These are phyloP conservation scores for Stratiomys singularior DNA, from an alignment of 2,888 invertebrate species.

Conservation along the genomic window DNA sequence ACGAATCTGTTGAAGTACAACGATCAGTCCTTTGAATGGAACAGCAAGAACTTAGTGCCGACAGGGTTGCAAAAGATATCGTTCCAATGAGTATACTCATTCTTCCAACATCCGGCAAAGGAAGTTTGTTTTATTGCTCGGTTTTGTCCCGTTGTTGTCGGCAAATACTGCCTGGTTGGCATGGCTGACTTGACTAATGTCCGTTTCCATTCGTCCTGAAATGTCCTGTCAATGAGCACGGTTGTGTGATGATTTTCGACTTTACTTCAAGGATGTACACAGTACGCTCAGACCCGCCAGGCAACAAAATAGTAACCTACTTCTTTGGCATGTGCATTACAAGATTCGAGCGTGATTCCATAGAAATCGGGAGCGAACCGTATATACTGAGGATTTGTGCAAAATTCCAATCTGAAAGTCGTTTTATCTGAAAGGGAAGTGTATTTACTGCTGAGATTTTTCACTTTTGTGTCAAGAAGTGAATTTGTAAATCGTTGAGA, in stretches of 20 bases:
- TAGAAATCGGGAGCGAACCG: neutral
- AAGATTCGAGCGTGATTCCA: slow-evolving; percentile 18
- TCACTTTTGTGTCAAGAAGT: slow-evolving; percentile 32
- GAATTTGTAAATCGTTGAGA: slow-evolving; percentile 9
- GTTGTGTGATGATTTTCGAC: slow-evolving; percentile 8
- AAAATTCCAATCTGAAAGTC: slow-evolving; percentile 33
- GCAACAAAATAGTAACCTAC: slow-evolving; percentile 13
- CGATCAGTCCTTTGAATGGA: slow-evolving; percentile 4
- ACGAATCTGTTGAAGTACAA: neutral
- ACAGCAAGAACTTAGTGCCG: neutral
- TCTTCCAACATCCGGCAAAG: neutral
- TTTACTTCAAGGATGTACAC: neutral
- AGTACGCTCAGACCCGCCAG: neutral
- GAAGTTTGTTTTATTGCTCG: slow-evolving; percentile 17
- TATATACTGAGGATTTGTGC: slow-evolving; percentile 26
- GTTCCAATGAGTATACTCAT: neutral
- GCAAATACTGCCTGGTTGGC: neutral
- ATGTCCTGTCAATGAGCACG: slow-evolving; percentile 17
- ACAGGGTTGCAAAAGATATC: neutral
- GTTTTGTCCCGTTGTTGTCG: neutral
- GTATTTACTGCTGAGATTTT: slow-evolving; percentile 31
- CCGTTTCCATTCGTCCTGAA: slow-evolving; percentile 26
- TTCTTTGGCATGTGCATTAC: slow-evolving; percentile 1
- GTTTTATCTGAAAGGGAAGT: slow-evolving; percentile 18
- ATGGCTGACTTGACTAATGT: slow-evolving; percentile 27